phyloP scores from a whole-genome alignment of 2,888 invertebrate species.

The Lamproptera curius region DNA sequence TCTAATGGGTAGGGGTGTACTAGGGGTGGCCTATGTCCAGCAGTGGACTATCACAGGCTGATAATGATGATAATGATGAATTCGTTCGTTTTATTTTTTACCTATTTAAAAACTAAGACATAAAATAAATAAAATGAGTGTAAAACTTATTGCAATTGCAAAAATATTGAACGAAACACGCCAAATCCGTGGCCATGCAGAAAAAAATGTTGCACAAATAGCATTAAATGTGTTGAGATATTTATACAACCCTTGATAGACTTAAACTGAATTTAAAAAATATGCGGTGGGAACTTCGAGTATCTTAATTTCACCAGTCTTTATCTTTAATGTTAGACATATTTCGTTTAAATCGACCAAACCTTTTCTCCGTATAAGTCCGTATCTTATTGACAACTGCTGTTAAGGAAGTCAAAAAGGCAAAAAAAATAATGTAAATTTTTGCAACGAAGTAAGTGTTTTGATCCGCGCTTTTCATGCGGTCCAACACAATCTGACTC shows the following conservation, averaged over 20 bases:
- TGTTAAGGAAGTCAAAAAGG: constrained; percentile 1
- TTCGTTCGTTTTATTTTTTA: too few species aligned
- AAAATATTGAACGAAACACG: background rate
- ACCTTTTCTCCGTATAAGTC: constrained; percentile 8
- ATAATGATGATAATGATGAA: too few species aligned
- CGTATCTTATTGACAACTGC: constrained; percentile 3
- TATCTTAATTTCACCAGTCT: constrained; percentile 13
- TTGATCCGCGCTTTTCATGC: background rate
- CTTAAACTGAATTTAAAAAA: background rate
- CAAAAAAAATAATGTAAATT: background rate
- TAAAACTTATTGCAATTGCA: background rate
- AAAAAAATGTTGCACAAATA: background rate
- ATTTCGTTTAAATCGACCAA: constrained; percentile 15
- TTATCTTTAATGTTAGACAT: constrained; percentile 11
- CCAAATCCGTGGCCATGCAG: background rate
- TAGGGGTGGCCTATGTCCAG: too few species aligned
- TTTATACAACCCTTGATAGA: background rate
- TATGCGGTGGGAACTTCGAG: background rate
- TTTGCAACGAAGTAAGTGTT: background rate
- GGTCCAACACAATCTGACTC: constrained; percentile 7
- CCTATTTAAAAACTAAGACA: background rate
- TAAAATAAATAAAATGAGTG: background rate
- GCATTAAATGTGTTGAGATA: background rate
- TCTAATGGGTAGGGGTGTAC: too few species aligned
- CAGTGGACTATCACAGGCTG: too few species aligned